Base-by-base conservation (phyloP, 2,888 invertebrate species). In the Drosophila percnosoma region DNA sequence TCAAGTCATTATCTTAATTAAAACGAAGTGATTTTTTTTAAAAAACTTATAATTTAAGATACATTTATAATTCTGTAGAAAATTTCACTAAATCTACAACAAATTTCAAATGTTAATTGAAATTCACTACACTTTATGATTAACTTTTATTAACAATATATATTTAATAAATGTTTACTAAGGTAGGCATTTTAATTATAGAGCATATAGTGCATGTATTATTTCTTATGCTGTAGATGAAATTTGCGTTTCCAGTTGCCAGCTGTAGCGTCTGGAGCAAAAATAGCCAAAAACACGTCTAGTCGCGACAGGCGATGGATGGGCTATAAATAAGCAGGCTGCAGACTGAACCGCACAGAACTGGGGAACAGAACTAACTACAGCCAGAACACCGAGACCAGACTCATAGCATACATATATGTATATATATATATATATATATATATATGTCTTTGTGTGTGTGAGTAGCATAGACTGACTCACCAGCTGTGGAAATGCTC, bases 221-320 rank as follows among this genome's bases (percentile, higher is more conserved):
- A 33, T 75, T 58, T 58, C 53, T 34, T 42, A 11, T 33, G 31
- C 11, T 38, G n/a, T n/a, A 13, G n/a, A 21, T 11, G n/a, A 45
- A 18, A 4, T 53, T 27, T 34, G 29, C 29, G 63, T 55, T 72
- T 84, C 80, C 86, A 88, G 87, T 78, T 59, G 78, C 64, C 45
- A 72, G 68, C 66, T 73, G 68, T 48, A 51, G 21, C 34, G 89
- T 83, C 90, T 83, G 90, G 83, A 83, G 90, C 90, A 78, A 86
- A 89, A 89, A 79, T 79, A 79, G 79, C 79, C 79, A 79, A 79
- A 78, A 82, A 64, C 79, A 69, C 66, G 51, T 36, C 77, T 68
- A 82, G 83, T 73, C 83, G 86, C 86, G 88, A 83, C 79, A 87
- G 86, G 67, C 90, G 81, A 87, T 89, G 84, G 90, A 90, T 84